Evolutionary conservation across 2,797 vertebrate species (phyloP).

Genomic region (Phataginus tetradactyla): DNA sequence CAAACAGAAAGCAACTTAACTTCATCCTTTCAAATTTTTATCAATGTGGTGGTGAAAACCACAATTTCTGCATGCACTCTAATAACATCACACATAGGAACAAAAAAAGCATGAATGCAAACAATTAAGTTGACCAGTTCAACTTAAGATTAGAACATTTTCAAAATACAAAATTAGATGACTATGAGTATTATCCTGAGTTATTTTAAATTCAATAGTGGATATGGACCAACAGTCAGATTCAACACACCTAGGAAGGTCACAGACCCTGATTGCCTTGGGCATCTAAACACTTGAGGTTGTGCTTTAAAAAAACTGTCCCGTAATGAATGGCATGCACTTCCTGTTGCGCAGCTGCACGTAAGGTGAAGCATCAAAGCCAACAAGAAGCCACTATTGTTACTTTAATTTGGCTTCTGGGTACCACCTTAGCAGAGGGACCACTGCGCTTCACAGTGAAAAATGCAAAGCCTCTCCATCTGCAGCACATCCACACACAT

Average conservation of each 20-base stretch:
- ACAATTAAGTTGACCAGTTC: not conserved
- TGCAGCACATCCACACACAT: not conserved
- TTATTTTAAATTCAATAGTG: not conserved
- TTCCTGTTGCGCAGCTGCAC: not conserved
- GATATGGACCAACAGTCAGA: not conserved
- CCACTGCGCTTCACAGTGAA: slow-evolving; percentile 43
- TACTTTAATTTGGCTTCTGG: slow-evolving; percentile 45
- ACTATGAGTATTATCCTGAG: not conserved
- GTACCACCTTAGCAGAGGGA: not conserved
- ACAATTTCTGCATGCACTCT: not conserved
- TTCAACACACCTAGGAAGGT: not conserved
- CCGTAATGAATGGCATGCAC: not conserved
- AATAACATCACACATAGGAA: not conserved
- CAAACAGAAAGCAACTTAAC: not conserved
- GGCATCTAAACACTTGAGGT: not conserved
- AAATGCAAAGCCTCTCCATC: not conserved
- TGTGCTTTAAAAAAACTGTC: not conserved
- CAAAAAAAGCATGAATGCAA: not conserved
- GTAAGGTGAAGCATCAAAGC: not conserved
- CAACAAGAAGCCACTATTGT: not conserved
- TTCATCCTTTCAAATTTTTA: not conserved
- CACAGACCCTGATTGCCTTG: not conserved
- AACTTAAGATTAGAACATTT: slow-evolving; percentile 4
- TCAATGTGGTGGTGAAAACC: not conserved
- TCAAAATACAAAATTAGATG: not conserved